These are phyloP conservation scores for Euwallacea similis DNA, from an alignment of 1,140 invertebrate species.

Conservation along the genomic window DNA sequence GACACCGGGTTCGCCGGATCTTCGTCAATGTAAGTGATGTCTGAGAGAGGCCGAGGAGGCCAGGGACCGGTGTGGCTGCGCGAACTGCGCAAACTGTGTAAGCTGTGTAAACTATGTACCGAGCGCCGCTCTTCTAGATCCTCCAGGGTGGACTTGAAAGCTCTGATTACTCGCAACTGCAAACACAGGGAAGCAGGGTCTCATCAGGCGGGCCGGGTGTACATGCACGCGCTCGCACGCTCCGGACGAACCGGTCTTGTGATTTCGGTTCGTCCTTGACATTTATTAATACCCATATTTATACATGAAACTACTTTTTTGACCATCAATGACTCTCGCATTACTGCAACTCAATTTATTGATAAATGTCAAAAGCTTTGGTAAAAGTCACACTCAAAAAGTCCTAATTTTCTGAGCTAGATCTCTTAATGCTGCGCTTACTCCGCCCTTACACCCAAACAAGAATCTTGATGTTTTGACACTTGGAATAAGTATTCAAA, in stretches of 20 bases:
- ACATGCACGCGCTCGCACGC: constrained; percentile 46
- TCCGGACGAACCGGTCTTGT: constrained; percentile 1
- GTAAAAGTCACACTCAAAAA: constrained; percentile 26
- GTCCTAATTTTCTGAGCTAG: constrained; percentile 14
- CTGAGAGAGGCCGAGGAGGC: constrained; percentile 76
- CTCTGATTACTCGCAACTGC: constrained; percentile 99
- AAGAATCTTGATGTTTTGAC: constrained; percentile 34
- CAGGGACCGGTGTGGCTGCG: constrained; percentile 75
- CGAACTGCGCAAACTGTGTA: constrained; percentile 89
- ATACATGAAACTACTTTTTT: constrained; percentile 1
- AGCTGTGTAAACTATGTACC: constrained; percentile 95
- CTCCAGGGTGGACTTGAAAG: constrained; percentile 99
- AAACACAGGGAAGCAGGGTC: constrained; percentile 67
- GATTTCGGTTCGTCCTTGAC: constrained; percentile 4
- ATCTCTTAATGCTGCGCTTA: constrained; percentile 1
- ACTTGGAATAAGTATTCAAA: neutral
- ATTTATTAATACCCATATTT: constrained; percentile 9
- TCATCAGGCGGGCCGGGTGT: constrained; percentile 51
- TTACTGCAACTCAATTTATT: constrained; percentile 3
- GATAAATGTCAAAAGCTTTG: neutral
- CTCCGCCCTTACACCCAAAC: neutral
- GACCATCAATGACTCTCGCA: neutral
- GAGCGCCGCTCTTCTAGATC: constrained; percentile 98
- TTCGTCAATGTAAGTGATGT: constrained; percentile 92
- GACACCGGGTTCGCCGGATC: constrained; percentile 66